phyloP scores from a whole-genome alignment of 2,888 invertebrate genomes.

The Anagyrus pseudococci region DNA sequence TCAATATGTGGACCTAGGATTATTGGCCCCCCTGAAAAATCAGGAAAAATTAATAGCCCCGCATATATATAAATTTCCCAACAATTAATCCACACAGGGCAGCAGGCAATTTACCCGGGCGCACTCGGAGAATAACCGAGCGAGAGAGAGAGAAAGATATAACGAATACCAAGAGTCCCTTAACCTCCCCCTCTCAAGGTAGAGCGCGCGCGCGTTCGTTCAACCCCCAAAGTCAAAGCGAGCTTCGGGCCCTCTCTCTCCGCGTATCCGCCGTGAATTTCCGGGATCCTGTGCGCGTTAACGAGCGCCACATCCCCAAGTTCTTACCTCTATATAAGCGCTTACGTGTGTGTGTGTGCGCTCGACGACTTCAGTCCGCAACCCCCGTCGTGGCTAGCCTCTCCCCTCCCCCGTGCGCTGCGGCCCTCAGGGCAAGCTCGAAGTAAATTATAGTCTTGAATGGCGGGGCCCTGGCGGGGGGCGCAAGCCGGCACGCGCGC shows the following conservation, averaged over 20 bases:
- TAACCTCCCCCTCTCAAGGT: too few species aligned
- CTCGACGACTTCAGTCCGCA: too few species aligned
- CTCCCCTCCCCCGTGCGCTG: slow-evolving; percentile 5
- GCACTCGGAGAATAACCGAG: too few species aligned
- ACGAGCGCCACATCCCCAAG: slow-evolving; percentile 1
- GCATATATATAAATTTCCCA: not conserved
- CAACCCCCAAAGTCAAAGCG: not conserved
- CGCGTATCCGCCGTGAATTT: not conserved
- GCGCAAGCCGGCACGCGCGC: slow-evolving; percentile 59
- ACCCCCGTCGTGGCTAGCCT: too few species aligned
- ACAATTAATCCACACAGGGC: slow-evolving; percentile 10
- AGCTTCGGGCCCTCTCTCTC: too few species aligned
- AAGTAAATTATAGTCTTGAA: slow-evolving; percentile 63
- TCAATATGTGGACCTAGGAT: too few species aligned
- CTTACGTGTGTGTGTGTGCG: not conserved
- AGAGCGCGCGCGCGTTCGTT: too few species aligned
- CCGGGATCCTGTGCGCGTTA: slow-evolving; percentile 5
- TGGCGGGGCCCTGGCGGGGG: slow-evolving; percentile 58
- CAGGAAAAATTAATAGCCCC: slow-evolving; percentile 1
- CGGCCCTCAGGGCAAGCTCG: slow-evolving; percentile 55
- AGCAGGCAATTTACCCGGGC: not conserved
- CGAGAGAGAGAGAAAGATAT: too few species aligned
- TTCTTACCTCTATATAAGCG: not conserved
- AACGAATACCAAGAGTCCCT: not conserved
- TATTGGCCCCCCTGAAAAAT: too few species aligned